Evolutionary conservation across 2,797 vertebrate genomes (phyloP), one percentile per base, ranked within the genome.

Genomic region (Nyctalus aviator): DNA sequence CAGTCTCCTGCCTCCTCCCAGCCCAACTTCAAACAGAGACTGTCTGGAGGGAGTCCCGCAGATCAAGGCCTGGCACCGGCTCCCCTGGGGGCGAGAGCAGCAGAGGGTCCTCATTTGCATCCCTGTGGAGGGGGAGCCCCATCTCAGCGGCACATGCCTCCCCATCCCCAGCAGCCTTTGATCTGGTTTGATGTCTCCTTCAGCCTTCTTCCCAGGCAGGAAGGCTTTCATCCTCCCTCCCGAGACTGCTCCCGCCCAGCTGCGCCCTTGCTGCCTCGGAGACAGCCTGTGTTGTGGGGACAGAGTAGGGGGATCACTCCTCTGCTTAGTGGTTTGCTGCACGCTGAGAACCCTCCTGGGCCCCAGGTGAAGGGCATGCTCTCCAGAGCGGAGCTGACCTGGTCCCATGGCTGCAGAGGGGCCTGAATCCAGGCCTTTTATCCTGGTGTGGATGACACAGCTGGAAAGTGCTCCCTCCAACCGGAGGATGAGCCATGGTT

Each of bases 131-230:
- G 81, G 88, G 88, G 57, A 88, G 96, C 97, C 95, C 92, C 94
- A 75, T 95, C 64, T 62, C 14, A 21, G 4, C 20, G 6, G 59
- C 59, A 30, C 59, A 62, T 62, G 20, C 4, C 10, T 50, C 73
- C 55, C 76, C 84, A 90, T 96, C 97, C 92, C 96, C 95, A 96
- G 97, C 92, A 90, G 97, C 96, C 97, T 98, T 98, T 98, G 97
- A 98, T 98, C 97, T 98, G 96, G 97, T 98, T 98, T 98, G 98
- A 98, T 97, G 97, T 98, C 97, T 98, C 97, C 98, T 97, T 98
- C 97, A 96, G 95, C 93, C 46, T 84, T 95, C 85, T 98, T 98
- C 97, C 92, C 96, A 94, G 98, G 98, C 97, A 97, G 95, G 85
- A 96, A 93, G 32, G 95, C 94, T 97, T 98, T 98, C 93, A 95